Evolutionary conservation across 2,113 vertebrate genomes (phyloP), one percentile per base, ranked within the genome.

Genomic region (Onychostruthus taczanowskii): DNA sequence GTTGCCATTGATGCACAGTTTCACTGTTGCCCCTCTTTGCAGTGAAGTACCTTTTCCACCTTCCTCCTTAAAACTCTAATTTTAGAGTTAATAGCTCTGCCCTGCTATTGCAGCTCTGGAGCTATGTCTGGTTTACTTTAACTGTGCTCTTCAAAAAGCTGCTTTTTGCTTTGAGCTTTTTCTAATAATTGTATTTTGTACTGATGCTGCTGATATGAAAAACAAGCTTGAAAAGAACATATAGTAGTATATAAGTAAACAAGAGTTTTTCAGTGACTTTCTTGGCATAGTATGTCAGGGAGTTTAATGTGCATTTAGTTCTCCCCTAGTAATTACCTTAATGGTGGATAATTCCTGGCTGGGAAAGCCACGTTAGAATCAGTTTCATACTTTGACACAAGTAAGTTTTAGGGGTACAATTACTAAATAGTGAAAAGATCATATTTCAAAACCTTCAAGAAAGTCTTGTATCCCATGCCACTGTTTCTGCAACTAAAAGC

Each of bases 351-450:
- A 85, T 94, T 95, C 56, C 58, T 94, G 75, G 27, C 68, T 64
- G 24, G 81, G 56, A 67, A 58, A 59, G 24, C 31, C 53, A 13
- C 58, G 28, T 21, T 84, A 50, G 47, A 94, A 82, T 76, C 46
- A 2, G 27, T 88, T 94, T 93, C 66, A 28, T 94, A 94, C 74
- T 94, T 96, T 44, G 50, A 88, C 75, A 70, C 69, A 91, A 95
- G 30, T 52, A 58, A 93, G 33, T 95, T 94, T 92, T 86, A 56
- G 80, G 68, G 67, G 33, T 61, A 53, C 20, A 59, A 59, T 37
- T 92, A 92, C 31, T 68, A 91, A 83, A 89, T 30, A 70, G 27
- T 61, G 39, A 70, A 87, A 93, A 91, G 39, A 49, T 62, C 24
- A 7, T 91, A 66, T 94, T 95, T 95, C 85, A 52, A 44, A 84